A percentile compares a stretch with the other conserved stretches of the same genome.
Evolutionary conservation across 2,113 vertebrate species (phyloP).

Genomic region (Morone saxatilis): DNA sequence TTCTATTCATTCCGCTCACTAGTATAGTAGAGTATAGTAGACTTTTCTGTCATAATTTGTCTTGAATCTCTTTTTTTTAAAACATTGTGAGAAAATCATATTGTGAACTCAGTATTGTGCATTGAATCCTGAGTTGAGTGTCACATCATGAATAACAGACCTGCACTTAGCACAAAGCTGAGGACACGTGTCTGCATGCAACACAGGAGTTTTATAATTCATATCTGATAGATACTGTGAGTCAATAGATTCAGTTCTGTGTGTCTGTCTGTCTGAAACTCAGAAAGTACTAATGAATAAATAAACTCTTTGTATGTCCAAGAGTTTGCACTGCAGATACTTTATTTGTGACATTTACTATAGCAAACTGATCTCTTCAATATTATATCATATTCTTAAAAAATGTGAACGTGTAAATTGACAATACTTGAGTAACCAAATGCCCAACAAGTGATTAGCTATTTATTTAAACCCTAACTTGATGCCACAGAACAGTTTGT

Average conservation of each 20-base stretch:
- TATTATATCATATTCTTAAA: not conserved
- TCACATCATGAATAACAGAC: constrained; percentile 6
- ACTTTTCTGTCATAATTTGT: not conserved
- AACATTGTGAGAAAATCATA: not conserved
- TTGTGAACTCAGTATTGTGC: too few relatives aligned
- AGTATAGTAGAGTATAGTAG: not conserved
- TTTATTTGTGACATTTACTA: not conserved
- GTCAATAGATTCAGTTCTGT: constrained; percentile 3
- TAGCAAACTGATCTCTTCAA: not conserved
- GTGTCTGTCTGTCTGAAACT: constrained; percentile 7
- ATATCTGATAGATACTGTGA: constrained; percentile 12
- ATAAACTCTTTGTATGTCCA: not conserved
- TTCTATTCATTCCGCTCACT: not conserved
- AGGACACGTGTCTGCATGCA: not conserved
- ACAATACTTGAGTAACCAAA: not conserved
- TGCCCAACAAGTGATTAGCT: constrained; percentile 1
- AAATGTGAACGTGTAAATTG: not conserved
- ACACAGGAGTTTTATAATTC: constrained; percentile 23
- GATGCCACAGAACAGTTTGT: constrained; percentile 6
- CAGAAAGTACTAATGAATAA: not conserved
- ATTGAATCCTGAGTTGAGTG: too few relatives aligned
- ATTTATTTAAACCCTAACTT: constrained; percentile 19
- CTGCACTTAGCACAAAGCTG: not conserved
- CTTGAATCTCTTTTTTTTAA: not conserved
- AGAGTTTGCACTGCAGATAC: not conserved